These are phyloP conservation scores for Diachasmimorpha longicaudata DNA, from an alignment of 1,140 invertebrate species.

Conservation along the genomic window DNA sequence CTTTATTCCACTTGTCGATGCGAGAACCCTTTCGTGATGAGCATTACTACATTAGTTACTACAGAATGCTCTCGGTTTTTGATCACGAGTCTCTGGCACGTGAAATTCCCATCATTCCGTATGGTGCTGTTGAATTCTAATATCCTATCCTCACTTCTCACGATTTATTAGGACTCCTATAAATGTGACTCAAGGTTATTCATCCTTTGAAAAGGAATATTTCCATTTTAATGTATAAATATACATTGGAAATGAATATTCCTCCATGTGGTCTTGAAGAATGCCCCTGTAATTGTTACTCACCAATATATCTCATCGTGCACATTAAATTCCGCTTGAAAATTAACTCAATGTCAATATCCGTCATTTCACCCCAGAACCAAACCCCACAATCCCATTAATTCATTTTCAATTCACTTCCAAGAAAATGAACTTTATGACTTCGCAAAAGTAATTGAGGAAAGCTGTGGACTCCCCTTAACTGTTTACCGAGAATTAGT, in stretches of 20 bases:
- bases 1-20: neutral
- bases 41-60: constrained; percentile 35
- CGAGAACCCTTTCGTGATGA: constrained; percentile 9
- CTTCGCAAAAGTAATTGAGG: constrained; percentile 26
- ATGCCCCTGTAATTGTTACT: too few relatives aligned
- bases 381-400: neutral
- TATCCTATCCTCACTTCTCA: neutral
- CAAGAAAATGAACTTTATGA: neutral
- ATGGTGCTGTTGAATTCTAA: constrained; percentile 10
- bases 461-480: constrained; percentile 19
- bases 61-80: constrained; percentile 37
- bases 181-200: too few relatives aligned
- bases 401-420: neutral
- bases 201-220: too few relatives aligned
- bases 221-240: too few relatives aligned
- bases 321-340: neutral
- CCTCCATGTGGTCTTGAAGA: too few relatives aligned
- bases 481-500: constrained; percentile 46
- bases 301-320: neutral
- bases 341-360: neutral
- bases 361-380: neutral
- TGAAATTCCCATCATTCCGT: constrained; percentile 49
- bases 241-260: too few relatives aligned
- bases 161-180: neutral
- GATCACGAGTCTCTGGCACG: constrained; percentile 50